Percentiles rank a stretch among this genome's conserved stretches.
Evolutionary conservation across 2,797 vertebrate genomes (phyloP).

Genomic region (Heteromormyrus szaboi): DNA sequence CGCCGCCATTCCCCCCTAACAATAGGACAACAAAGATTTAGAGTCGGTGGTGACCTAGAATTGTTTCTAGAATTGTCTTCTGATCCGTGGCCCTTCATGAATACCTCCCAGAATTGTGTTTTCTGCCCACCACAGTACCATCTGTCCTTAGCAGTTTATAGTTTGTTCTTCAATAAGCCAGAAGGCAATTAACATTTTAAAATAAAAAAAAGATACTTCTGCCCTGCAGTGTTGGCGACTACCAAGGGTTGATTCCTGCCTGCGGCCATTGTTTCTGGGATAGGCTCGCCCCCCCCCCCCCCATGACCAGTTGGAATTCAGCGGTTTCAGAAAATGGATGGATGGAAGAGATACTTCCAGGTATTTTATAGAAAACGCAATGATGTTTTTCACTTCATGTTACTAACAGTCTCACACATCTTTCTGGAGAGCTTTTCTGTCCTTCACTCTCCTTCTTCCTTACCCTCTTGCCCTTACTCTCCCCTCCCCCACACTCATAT

Average conservation of each 20-base stretch:
- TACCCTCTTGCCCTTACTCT: background rate
- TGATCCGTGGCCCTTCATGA: background rate
- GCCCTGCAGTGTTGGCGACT: background rate
- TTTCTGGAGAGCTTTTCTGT: background rate
- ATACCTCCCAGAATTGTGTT: background rate
- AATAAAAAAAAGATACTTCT: background rate
- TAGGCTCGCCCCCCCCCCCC: background rate
- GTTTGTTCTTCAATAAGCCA: background rate
- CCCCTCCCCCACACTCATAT: background rate
- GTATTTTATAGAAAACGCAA: background rate
- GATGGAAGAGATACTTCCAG: background rate
- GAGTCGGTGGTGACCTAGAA: background rate
- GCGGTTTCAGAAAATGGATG: background rate
- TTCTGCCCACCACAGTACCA: background rate
- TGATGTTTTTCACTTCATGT: background rate
- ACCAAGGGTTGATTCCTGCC: background rate
- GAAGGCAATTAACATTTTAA: background rate
- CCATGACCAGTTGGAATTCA: background rate
- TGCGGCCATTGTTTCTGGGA: background rate
- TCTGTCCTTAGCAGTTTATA: background rate
- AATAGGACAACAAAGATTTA: background rate
- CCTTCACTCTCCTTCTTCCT: background rate
- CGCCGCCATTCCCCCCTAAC: background rate
- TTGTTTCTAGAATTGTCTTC: background rate
- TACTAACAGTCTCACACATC: background rate